A percentile compares a stretch with the other conserved stretches of the same genome.
Evolutionary conservation across 2,888 invertebrate genomes (phyloP).

Genomic region (Eugnorisma glareosa): DNA sequence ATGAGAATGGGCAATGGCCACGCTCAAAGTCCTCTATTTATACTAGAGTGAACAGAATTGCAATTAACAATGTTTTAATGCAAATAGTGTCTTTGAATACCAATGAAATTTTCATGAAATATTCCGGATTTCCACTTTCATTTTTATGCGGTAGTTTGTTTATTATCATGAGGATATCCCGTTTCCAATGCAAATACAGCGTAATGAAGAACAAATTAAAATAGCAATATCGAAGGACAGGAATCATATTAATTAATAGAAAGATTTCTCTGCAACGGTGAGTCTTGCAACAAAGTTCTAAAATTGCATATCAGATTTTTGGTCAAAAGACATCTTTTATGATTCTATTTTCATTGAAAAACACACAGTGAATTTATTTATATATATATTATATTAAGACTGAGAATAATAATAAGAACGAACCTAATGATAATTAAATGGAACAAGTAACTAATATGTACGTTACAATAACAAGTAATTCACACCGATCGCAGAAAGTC

Average conservation of each 20-base stretch:
- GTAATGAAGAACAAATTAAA: conserved; percentile 34
- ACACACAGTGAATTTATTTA: not conserved
- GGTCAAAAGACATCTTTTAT: accelerated
- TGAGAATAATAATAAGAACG: not conserved
- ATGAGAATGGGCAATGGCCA: not conserved
- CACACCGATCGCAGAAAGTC: not conserved
- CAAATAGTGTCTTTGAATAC: conserved; percentile 20
- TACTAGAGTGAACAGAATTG: not conserved
- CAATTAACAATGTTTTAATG: conserved; percentile 8
- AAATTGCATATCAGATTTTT: not conserved
- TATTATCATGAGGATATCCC: conserved; percentile 44
- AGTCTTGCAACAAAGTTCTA: no score
- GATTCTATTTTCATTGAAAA: not conserved
- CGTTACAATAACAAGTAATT: not conserved
- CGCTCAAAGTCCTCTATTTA: conserved; percentile 1
- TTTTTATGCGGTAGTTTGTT: conserved; percentile 39
- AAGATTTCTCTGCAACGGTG: not conserved
- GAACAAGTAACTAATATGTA: conserved; percentile 2
- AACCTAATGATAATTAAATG: not conserved
- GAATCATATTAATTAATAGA: conserved; percentile 2
- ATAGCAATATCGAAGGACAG: conserved; percentile 1
- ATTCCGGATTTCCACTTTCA: conserved; percentile 50
- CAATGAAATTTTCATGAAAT: conserved; percentile 19
- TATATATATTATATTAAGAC: not conserved
- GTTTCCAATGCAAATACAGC: conserved; percentile 36